Percentiles rank a stretch among this genome's conserved stretches.
Conservation (phyloP, 2,113 vertebrate species). For the Smithornis capensis region DNA sequence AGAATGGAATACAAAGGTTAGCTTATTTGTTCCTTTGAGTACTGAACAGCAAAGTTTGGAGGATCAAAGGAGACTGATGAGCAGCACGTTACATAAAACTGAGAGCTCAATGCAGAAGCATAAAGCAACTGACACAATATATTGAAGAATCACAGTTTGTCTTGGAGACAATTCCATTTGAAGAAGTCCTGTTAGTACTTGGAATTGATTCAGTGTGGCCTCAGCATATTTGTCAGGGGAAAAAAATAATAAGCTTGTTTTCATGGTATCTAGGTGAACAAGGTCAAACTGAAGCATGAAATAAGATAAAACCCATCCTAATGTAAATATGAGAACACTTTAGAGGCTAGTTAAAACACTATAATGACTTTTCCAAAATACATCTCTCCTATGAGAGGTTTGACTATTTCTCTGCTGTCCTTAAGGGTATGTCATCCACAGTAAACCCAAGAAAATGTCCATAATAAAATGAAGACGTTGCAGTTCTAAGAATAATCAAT, state of each 20-base stretch:
- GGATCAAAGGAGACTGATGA: slow-evolving; percentile 1
- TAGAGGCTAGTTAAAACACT: neutral
- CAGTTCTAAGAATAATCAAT: neutral
- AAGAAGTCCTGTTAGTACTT: neutral
- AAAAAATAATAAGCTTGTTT: slow-evolving; percentile 43
- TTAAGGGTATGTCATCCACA: neutral
- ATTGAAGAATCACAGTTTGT: neutral
- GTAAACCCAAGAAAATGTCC: neutral
- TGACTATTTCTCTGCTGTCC: neutral
- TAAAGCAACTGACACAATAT: neutral
- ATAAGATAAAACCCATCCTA: slow-evolving; percentile 8
- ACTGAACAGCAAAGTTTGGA: neutral
- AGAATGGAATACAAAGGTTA: neutral
- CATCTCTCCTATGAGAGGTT: neutral
- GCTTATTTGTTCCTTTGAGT: neutral
- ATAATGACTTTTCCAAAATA: neutral
- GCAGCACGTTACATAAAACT: slow-evolving; percentile 8
- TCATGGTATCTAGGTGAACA: slow-evolving; percentile 51
- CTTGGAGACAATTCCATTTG: slow-evolving; percentile 5
- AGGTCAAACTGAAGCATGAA: slow-evolving; percentile 29
- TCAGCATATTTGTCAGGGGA: slow-evolving; percentile 20
- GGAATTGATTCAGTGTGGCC: slow-evolving; percentile 2
- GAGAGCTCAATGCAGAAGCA: neutral
- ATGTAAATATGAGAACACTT: slow-evolving; percentile 15
- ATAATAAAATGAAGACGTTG: neutral